phyloP scores from a whole-genome alignment of 2,797 vertebrate species.

The Argentina silus region DNA sequence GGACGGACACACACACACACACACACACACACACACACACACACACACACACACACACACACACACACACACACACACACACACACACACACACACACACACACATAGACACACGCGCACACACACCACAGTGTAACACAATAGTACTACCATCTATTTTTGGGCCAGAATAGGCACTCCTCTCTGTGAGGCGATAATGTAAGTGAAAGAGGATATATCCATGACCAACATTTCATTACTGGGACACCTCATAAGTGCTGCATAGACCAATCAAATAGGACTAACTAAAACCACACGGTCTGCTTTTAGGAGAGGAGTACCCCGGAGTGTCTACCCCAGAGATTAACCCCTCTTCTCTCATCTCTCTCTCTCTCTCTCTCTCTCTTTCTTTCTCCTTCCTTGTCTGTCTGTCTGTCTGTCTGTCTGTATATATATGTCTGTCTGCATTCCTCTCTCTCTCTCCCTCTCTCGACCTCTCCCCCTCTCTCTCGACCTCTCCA shows the following conservation, averaged over 20 bases:
- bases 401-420: not conserved
- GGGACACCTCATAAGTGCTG: too few relatives aligned
- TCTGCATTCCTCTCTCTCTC: not conserved
- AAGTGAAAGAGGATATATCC: not conserved
- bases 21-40: constrained; percentile 5
- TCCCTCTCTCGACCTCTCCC: not conserved
- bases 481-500: not conserved
- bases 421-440: not conserved
- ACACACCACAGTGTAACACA: constrained; percentile 3
- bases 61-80: constrained; percentile 43
- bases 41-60: constrained; percentile 47
- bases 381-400: not conserved
- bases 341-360: not conserved
- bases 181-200: not conserved
- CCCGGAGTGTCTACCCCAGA: not conserved
- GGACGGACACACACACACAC: constrained; percentile 23
- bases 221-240: not conserved
- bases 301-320: not conserved
- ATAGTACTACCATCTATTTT: not conserved
- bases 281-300: not conserved
- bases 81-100: constrained; percentile 41
- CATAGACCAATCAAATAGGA: not conserved
- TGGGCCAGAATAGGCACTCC: not conserved
- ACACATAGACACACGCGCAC: constrained; percentile 37
- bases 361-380: not conserved